Conservation (phyloP, 2,797 vertebrate genomes). For the Lepilemur septentrionalis region DNA sequence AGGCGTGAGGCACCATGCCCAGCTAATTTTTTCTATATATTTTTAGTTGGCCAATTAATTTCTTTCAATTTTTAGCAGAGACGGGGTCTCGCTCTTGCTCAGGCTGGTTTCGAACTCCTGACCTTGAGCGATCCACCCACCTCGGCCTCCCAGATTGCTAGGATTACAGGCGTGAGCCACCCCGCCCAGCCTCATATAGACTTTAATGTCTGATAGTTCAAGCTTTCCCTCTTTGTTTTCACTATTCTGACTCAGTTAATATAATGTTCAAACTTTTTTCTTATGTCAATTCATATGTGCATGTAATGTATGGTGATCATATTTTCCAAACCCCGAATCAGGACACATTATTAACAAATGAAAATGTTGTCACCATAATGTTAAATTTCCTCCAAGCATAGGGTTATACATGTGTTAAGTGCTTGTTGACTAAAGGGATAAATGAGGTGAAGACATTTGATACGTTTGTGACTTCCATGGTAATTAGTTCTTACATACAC, state of each 20-base stretch:
- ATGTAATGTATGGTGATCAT: slow-evolving; percentile 11
- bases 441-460: slow-evolving; percentile 10
- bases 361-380: not conserved
- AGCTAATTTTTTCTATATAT: no score
- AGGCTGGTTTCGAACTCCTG: no score
- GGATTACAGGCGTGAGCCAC: no score
- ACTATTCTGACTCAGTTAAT: not conserved
- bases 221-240: slow-evolving; percentile 26
- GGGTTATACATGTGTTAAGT: not conserved
- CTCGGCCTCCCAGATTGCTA: no score
- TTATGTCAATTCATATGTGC: not conserved
- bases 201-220: slow-evolving; percentile 2
- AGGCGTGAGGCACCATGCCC: no score
- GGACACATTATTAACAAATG: not conserved
- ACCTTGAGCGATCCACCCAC: no score
- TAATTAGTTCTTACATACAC: slow-evolving; percentile 9
- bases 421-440: slow-evolving; percentile 4
- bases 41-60: no score
- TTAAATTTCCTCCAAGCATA: not conserved
- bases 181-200: not conserved
- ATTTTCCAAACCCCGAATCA: not conserved
- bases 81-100: no score
- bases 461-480: not conserved
- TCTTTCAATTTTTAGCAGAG: no score
- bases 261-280: not conserved